Conservation (phyloP, 2,797 vertebrate species). For the Furcifer pardalis region DNA sequence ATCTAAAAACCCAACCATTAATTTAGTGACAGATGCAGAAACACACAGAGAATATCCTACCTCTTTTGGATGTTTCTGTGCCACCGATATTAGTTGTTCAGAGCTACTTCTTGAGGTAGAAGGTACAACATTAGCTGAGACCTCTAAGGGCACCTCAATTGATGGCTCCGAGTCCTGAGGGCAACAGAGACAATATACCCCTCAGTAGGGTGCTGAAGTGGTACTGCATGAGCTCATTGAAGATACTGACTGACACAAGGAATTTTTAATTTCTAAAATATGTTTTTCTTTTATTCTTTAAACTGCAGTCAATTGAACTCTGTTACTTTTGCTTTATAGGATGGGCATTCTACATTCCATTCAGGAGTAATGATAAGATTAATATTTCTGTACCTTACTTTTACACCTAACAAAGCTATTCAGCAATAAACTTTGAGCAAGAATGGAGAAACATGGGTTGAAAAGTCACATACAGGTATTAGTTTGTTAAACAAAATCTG, state of each 20-base stretch:
- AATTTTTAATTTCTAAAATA: slow-evolving; percentile 36
- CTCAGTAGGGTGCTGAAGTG: slow-evolving; percentile 60
- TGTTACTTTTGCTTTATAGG: slow-evolving; percentile 17
- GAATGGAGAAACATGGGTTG: background rate
- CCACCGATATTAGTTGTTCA: slow-evolving; percentile 70
- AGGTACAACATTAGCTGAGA: slow-evolving; percentile 68
- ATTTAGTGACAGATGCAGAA: slow-evolving; percentile 40
- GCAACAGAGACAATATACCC: slow-evolving; percentile 73
- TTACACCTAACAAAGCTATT: background rate
- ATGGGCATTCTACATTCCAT: background rate
- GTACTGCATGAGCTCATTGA: slow-evolving; percentile 37
- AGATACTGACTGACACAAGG: background rate
- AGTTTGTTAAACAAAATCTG: background rate
- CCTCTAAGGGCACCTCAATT: slow-evolving; percentile 74
- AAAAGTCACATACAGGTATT: background rate
- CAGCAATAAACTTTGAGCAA: background rate
- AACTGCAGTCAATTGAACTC: slow-evolving; percentile 12
- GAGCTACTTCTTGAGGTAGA: slow-evolving; percentile 74
- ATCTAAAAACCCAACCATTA: slow-evolving; percentile 27
- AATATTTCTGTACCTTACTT: background rate
- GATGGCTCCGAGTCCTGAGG: slow-evolving; percentile 71
- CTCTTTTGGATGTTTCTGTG: slow-evolving; percentile 73
- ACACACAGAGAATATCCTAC: slow-evolving; percentile 70
- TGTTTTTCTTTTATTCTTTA: background rate
- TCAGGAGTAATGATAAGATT: background rate